Evolutionary conservation across 2,113 vertebrate genomes (phyloP).

Genomic region (Clupea harengus): DNA sequence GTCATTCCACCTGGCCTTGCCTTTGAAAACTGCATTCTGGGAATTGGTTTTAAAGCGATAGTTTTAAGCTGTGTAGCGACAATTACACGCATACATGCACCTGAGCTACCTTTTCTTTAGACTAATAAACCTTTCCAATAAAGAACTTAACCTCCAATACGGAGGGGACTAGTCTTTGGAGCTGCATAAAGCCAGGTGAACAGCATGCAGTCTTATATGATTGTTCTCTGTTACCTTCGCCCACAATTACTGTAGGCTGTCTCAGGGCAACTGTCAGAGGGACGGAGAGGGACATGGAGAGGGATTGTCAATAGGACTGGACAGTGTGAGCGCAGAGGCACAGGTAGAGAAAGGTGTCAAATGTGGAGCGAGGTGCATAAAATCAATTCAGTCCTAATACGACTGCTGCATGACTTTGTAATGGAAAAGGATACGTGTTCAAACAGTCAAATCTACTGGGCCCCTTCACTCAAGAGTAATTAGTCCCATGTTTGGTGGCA

Average conservation of each 20-base stretch:
- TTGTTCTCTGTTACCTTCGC: conserved; percentile 74
- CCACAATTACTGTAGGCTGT: conserved; percentile 77
- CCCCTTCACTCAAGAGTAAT: background rate
- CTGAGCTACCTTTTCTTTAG: background rate
- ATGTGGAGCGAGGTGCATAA: background rate
- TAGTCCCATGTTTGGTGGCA: background rate
- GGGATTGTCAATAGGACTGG: conserved; percentile 60
- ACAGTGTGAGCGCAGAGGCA: background rate
- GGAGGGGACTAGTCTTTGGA: background rate
- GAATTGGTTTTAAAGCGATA: background rate
- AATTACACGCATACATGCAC: background rate
- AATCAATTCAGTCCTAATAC: background rate
- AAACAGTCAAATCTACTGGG: background rate
- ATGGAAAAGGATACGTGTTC: background rate
- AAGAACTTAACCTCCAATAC: background rate
- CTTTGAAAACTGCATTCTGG: background rate
- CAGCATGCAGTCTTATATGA: conserved; percentile 43
- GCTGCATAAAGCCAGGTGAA: background rate
- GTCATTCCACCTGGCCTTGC: background rate
- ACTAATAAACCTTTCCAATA: background rate
- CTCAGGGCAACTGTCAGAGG: conserved; percentile 70
- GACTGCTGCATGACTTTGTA: background rate
- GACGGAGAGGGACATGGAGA: conserved; percentile 57
- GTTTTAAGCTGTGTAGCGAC: background rate
- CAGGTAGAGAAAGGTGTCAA: background rate